Conservation (phyloP, 2,888 invertebrate species). For the Bedellia somnulentella region DNA sequence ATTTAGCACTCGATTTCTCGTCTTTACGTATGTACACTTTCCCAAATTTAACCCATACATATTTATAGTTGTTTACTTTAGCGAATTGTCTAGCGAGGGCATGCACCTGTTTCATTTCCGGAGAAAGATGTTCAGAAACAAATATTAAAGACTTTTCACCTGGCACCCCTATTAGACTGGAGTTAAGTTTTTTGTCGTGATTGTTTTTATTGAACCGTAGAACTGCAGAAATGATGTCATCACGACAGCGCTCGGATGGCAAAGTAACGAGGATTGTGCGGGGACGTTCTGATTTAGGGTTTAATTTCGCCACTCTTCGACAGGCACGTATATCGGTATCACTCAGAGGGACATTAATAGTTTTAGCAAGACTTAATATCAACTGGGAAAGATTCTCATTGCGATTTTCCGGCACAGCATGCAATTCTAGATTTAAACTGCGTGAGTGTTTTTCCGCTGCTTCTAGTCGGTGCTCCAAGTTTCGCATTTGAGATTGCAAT, state of each 20-base stretch:
- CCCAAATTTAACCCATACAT: neutral
- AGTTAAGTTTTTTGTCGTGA: neutral
- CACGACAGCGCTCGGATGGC: constrained; percentile 1
- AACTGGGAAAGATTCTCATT: constrained; percentile 5
- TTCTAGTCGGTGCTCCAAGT: constrained; percentile 2
- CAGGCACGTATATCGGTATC: constrained; percentile 4
- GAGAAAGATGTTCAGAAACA: too few relatives aligned
- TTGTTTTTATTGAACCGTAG: constrained; percentile 3
- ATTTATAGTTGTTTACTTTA: too few relatives aligned
- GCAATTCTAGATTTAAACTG: too few relatives aligned
- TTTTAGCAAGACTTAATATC: constrained; percentile 5
- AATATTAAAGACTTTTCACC: too few relatives aligned
- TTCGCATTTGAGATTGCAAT: constrained; percentile 2
- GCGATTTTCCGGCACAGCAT: constrained; percentile 6
- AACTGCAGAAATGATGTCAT: constrained; percentile 2
- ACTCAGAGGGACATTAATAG: neutral
- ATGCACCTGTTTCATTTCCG: too few relatives aligned
- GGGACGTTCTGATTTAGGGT: constrained; percentile 6
- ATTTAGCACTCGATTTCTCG: neutral
- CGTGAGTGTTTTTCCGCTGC: constrained; percentile 8
- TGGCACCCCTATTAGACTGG: neutral
- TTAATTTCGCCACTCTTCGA: constrained; percentile 9
- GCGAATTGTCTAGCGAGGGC: neutral
- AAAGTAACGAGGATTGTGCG: too few relatives aligned
- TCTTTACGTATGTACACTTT: neutral